These are phyloP conservation scores for Elaphurus davidianus DNA, from an alignment of 2,113 vertebrate species.

Conservation along the genomic window DNA sequence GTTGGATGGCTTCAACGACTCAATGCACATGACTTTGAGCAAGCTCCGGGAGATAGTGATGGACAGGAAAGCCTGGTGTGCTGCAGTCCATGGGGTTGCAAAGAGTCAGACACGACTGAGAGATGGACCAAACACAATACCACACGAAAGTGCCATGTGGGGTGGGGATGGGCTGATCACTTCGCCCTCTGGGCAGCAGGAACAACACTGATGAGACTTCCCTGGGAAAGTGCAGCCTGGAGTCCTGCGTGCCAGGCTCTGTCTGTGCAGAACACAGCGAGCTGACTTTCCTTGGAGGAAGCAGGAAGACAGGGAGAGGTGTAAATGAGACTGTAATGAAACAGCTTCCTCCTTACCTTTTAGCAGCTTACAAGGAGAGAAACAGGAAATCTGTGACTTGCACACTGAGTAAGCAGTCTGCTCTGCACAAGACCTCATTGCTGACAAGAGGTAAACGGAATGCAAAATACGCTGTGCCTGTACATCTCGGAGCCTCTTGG, in stretches of 20 bases:
- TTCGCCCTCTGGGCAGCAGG: neutral
- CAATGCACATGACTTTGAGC: neutral
- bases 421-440: neutral
- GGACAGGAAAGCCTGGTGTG: neutral
- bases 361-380: constrained; percentile 60
- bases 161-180: neutral
- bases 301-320: neutral
- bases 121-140: neutral
- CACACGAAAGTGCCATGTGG: neutral
- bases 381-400: neutral
- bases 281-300: neutral
- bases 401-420: neutral
- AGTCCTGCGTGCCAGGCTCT: constrained; percentile 8
- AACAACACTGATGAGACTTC: constrained; percentile 24
- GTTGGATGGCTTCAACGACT: neutral
- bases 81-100: neutral
- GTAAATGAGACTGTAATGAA: constrained; percentile 57
- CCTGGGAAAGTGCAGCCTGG: constrained; percentile 54
- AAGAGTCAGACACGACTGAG: neutral
- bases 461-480: neutral
- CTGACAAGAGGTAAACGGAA: constrained; percentile 13
- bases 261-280: constrained; percentile 44
- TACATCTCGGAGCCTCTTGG: neutral
- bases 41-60: neutral
- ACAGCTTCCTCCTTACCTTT: constrained; percentile 63